A percentile compares a stretch with the other conserved stretches of the same genome.
Evolutionary conservation across 2,888 invertebrate species (phyloP).

Genomic region (Eupithecia subfuscata): DNA sequence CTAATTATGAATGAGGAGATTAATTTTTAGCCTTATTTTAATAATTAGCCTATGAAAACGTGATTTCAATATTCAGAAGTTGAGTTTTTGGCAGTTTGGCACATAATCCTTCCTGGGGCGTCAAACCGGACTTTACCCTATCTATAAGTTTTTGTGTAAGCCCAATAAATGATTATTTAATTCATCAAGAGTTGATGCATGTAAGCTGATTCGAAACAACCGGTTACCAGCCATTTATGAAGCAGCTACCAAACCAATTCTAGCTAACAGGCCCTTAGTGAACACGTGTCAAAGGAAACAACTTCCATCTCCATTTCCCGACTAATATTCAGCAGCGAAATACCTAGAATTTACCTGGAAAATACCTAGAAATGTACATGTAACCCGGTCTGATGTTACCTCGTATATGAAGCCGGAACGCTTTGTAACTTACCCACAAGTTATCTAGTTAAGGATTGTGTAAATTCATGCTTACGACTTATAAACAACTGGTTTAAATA

Average conservation of each 20-base stretch:
- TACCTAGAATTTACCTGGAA: neutral
- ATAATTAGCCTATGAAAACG: neutral
- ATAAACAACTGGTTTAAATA: neutral
- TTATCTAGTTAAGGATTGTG: neutral
- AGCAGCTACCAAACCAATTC: neutral
- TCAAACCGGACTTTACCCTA: neutral
- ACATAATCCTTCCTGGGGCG: neutral
- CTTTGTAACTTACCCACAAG: neutral
- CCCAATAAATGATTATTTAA: neutral
- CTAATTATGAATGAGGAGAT: too few species aligned
- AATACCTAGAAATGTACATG: slow-evolving; percentile 1
- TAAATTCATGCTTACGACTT: neutral
- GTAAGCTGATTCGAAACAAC: neutral
- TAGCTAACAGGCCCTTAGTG: neutral
- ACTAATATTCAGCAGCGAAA: neutral
- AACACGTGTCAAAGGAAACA: neutral
- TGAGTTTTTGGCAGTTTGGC: neutral
- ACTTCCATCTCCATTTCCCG: neutral
- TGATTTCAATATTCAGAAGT: neutral
- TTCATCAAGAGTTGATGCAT: neutral
- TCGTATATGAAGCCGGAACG: neutral
- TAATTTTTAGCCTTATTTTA: neutral
- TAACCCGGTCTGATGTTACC: neutral
- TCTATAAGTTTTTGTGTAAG: neutral
- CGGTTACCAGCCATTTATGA: neutral